Evolutionary conservation across 1,140 invertebrate genomes (phyloP).

Genomic region (Drosophila littoralis): DNA sequence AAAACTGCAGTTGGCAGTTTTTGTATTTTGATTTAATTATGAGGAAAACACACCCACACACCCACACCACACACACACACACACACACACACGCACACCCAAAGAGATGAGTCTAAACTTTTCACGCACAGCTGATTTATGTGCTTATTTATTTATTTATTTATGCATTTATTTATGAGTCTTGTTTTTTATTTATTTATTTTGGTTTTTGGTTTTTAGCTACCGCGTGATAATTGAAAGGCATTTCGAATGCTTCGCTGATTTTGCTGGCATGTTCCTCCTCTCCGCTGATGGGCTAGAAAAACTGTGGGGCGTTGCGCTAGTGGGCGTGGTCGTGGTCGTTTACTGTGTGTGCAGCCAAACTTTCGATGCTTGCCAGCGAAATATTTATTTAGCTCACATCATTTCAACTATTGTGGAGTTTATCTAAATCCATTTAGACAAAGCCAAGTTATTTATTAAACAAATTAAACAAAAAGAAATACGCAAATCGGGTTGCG

Average conservation of each 20-base stretch:
- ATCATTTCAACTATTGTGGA: too few relatives aligned
- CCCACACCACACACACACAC: background rate
- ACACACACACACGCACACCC: background rate
- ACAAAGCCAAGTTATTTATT: too few relatives aligned
- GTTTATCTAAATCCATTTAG: too few relatives aligned
- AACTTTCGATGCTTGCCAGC: conserved; percentile 39
- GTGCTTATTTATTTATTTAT: conserved; percentile 58
- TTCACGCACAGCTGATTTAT: conserved; percentile 60
- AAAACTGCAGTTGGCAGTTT: conserved; percentile 6
- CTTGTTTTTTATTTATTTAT: conserved; percentile 14
- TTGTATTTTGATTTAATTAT: conserved; percentile 24
- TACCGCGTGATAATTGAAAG: conserved; percentile 69
- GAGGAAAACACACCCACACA: conserved; percentile 1
- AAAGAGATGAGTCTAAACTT: background rate
- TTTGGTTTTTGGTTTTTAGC: conserved; percentile 20
- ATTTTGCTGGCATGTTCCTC: conserved; percentile 44
- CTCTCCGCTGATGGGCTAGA: background rate
- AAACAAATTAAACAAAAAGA: too few relatives aligned
- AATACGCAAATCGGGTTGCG: too few relatives aligned
- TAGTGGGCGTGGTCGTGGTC: conserved; percentile 4
- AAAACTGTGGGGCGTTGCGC: conserved; percentile 1
- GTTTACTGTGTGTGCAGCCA: conserved; percentile 9
- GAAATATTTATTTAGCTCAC: conserved; percentile 7
- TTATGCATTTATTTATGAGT: conserved; percentile 7
- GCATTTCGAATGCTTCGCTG: conserved; percentile 64